Percentiles rank a stretch among this genome's conserved stretches.
Evolutionary conservation across 2,797 vertebrate species (phyloP).

Genomic region (Sebastes diploproa): DNA sequence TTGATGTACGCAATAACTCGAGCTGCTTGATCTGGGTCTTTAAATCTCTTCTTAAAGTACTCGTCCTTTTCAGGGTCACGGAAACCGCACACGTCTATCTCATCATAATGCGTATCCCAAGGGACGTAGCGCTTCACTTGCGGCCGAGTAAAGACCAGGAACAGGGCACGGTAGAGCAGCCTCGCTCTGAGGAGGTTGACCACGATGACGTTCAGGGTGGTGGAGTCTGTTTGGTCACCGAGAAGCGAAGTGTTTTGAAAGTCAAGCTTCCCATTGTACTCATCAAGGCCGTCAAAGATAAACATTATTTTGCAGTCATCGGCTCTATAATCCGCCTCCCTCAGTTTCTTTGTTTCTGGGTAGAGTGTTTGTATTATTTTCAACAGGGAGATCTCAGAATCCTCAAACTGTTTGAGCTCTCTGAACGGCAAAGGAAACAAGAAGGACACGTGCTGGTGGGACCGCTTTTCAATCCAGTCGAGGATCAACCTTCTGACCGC

Average conservation of each 20-base stretch:
- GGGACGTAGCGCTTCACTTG: conserved; percentile 48
- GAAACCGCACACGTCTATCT: conserved; percentile 79
- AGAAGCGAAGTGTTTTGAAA: conserved; percentile 59
- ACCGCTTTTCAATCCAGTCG: conserved; percentile 75
- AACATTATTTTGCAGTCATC: conserved; percentile 69
- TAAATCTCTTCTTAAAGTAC: conserved; percentile 78
- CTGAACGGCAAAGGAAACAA: conserved; percentile 76
- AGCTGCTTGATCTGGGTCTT: conserved; percentile 61
- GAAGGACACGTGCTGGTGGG: conserved; percentile 70
- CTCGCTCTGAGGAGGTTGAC: conserved; percentile 78
- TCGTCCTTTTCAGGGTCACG: conserved; percentile 60
- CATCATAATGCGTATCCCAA: conserved; percentile 52
- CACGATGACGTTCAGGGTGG: conserved; percentile 58
- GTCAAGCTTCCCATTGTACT: conserved; percentile 63
- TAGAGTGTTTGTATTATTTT: conserved; percentile 73
- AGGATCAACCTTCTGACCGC: conserved; percentile 73
- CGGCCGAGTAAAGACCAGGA: conserved; percentile 68
- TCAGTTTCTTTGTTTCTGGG: conserved; percentile 72
- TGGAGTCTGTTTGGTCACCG: conserved; percentile 15
- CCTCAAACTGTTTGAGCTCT: conserved; percentile 70
- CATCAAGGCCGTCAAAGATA: conserved; percentile 82
- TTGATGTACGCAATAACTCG: conserved; percentile 64
- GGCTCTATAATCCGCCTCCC: conserved; percentile 32
- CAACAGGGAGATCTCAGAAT: conserved; percentile 51
- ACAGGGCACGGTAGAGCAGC: conserved; percentile 46